Evolutionary conservation across 2,797 vertebrate species (phyloP).

Genomic region (Arrhamphus sclerolepis): DNA sequence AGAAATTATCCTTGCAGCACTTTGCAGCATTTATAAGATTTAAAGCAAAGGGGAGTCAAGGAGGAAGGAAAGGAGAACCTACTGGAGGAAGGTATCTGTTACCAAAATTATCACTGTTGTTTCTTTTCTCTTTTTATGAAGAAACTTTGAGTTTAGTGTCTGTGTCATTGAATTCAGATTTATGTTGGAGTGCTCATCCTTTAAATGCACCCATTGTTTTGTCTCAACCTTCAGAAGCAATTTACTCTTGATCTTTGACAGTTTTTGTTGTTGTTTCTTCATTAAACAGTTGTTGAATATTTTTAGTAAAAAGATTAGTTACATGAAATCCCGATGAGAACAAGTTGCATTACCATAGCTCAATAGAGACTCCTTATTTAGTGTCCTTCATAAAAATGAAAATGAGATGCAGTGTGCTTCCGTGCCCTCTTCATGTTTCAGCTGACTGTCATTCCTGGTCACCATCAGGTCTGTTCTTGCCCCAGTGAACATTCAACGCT

Average conservation of each 20-base stretch:
- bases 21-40: background rate
- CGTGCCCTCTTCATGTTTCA: conserved; percentile 50
- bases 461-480: conserved; percentile 80
- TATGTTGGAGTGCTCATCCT: too few species aligned
- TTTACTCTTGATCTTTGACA: background rate
- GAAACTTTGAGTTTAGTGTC: background rate
- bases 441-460: conserved; percentile 67
- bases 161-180: too few species aligned
- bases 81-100: background rate
- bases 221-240: too few species aligned
- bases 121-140: background rate
- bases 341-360: conserved; percentile 2
- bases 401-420: conserved; percentile 10
- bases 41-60: conserved; percentile 6
- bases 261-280: background rate
- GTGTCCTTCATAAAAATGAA: conserved; percentile 31
- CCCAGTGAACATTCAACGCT: conserved; percentile 97
- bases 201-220: too few species aligned
- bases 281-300: background rate
- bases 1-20: conserved; percentile 2
- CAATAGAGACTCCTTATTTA: conserved; percentile 10
- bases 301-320: too few species aligned
- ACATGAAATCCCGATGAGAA: background rate
- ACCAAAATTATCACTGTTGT: too few species aligned
- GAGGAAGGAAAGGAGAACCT: too few species aligned